Percentiles rank a stretch among this genome's conserved stretches.
Evolutionary conservation across 2,113 vertebrate genomes (phyloP).

Genomic region (Phoxinus phoxinus): DNA sequence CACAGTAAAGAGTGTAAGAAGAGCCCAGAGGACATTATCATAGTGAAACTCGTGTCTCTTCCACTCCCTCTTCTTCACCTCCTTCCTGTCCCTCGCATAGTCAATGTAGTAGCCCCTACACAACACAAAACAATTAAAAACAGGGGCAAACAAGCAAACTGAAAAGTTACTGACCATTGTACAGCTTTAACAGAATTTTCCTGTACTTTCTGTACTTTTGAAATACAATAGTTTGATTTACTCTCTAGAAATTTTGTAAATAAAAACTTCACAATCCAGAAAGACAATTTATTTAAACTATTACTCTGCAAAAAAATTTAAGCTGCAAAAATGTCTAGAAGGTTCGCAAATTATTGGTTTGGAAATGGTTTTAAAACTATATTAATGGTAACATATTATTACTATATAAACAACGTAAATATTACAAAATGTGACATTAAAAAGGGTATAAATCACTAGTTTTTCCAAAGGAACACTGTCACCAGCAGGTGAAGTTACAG

Average conservation of each 20-base stretch:
- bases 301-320: not conserved
- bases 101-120: conserved; percentile 95
- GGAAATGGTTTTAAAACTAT: not conserved
- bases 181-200: not conserved
- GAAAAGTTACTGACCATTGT: not conserved
- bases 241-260: not conserved
- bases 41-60: conserved; percentile 97
- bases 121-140: conserved; percentile 12
- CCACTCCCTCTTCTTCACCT: conserved; percentile 96
- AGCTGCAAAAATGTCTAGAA: too few species aligned
- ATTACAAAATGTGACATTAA: too few species aligned
- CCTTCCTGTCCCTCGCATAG: conserved; percentile 94
- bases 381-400: too few species aligned
- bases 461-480: too few species aligned
- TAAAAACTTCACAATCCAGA: not conserved
- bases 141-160: not conserved
- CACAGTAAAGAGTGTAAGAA: conserved; percentile 98
- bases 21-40: conserved; percentile 97
- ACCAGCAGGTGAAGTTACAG: too few species aligned
- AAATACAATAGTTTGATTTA: not conserved
- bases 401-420: too few species aligned
- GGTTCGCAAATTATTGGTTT: not conserved
- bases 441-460: too few species aligned
- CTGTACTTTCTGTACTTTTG: not conserved
- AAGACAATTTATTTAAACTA: not conserved